Evolutionary conservation across 2,797 vertebrate genomes (phyloP).

Genomic region (Hipposideros larvatus): DNA sequence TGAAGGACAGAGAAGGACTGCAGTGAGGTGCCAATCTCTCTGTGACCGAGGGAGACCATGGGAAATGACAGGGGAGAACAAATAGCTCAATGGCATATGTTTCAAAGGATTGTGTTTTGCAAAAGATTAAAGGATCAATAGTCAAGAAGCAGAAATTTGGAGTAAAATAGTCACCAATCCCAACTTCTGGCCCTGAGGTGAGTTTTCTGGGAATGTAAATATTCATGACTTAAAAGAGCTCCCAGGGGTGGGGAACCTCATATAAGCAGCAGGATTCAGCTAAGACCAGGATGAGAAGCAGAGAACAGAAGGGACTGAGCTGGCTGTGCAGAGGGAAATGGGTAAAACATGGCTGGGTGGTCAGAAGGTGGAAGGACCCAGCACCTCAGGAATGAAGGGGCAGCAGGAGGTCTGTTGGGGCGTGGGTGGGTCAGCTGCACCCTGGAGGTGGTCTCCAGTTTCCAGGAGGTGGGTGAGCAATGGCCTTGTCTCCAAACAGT

Average conservation of each 20-base stretch:
- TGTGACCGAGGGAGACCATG: background rate
- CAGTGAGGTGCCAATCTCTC: background rate
- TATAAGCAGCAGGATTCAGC: background rate
- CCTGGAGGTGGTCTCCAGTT: background rate
- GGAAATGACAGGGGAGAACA: background rate
- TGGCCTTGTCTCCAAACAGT: background rate
- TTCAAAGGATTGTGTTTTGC: background rate
- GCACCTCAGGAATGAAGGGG: background rate
- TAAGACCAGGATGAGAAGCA: background rate
- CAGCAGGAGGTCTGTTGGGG: fast-evolving
- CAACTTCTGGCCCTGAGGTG: background rate
- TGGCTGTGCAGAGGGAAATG: background rate
- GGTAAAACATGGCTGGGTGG: background rate
- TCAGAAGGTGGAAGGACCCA: background rate
- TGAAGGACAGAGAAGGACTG: background rate
- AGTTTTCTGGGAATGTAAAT: background rate
- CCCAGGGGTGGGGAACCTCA: background rate
- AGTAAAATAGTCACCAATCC: background rate
- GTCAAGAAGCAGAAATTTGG: background rate
- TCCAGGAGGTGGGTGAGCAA: background rate
- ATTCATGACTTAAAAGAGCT: background rate
- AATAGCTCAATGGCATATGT: background rate
- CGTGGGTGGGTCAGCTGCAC: too few relatives aligned
- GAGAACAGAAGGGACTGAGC: too few relatives aligned
- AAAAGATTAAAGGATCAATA: background rate